These are phyloP conservation scores for Canis aureus DNA, from an alignment of 2,113 vertebrate genomes.

Conservation along the genomic window DNA sequence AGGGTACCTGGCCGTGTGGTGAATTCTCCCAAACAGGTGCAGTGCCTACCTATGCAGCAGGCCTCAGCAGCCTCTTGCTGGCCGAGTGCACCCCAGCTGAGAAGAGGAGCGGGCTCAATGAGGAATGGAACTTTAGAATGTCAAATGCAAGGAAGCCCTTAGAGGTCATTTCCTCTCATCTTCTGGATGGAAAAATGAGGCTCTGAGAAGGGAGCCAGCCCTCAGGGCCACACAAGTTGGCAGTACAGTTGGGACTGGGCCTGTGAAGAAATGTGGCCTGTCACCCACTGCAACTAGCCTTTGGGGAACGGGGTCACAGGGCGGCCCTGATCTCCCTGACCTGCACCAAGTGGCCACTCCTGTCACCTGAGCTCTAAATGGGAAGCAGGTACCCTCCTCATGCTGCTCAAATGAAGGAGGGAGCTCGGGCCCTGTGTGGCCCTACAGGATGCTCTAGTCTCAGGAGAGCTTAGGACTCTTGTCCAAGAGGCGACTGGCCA, in stretches of 20 bases:
- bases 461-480: neutral
- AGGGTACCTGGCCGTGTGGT: too few relatives aligned
- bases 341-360: neutral
- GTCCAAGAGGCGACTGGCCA: neutral
- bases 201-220: neutral
- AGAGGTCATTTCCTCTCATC: slow-evolving; percentile 63
- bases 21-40: neutral
- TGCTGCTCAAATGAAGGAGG: neutral
- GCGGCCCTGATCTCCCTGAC: neutral
- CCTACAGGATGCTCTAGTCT: neutral
- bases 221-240: neutral
- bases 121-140: slow-evolving; percentile 23
- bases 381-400: neutral
- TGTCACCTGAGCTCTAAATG: neutral
- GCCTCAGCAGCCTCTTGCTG: too few relatives aligned
- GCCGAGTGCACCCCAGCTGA: neutral
- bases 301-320: neutral
- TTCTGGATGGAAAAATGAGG: neutral
- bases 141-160: neutral
- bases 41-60: neutral
- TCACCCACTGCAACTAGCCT: neutral
- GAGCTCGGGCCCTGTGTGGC: neutral
- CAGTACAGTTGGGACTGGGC: neutral
- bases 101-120: neutral
- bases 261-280: neutral